Base-by-base conservation (phyloP, 2,113 vertebrate species). In the Dipodomys ordii region DNA sequence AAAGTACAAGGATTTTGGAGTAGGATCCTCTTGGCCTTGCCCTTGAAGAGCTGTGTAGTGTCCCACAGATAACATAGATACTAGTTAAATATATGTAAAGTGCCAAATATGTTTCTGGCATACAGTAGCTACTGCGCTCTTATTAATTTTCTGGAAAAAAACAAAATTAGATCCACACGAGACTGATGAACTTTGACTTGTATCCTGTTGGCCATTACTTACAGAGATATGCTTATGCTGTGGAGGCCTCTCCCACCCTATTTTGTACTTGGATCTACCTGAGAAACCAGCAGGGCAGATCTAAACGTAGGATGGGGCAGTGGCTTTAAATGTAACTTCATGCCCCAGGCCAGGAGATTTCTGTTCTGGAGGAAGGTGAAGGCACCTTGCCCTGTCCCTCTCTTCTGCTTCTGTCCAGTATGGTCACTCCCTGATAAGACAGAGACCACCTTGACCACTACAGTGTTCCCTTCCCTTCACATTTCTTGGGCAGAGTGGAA, bases 241-340 rank as follows among this genome's bases (percentile, higher is more conserved):
- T 57, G 44, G 81, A 46, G 18, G 44, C 77, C 68, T 60, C 46
- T 28, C 28, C 64, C 25, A 20, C 44, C 27, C 65, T 88, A 39
- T 86, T 30, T 53, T 35, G 6, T n/a, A 49, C 46, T 77, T 83
- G 5, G 30, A 19, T 60, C 79, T 79, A 23, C 78, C 30, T 80
- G 68, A 57, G 83, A 94, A 94, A 71, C 60, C 79, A n/a, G 19
- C 39, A 12, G 32, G 83, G 76, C 62, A 68, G 74, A 77, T 80
- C 20, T 85, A 11, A 35, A 73, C 46, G 49, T 87, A 22, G 67
- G 85, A 25, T 20, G 8, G 62, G 46, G 73, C 27, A 3, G 53
- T 25, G 25, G 30, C 73, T 39, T 76, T 16, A 18, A 18, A 76
- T 7, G 0, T 46, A 23, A 83, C 25, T 44, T 7, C 6, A 49